Base-by-base conservation (phyloP, 92 coral and sea anemone species). In the Porites cylindrica region DNA sequence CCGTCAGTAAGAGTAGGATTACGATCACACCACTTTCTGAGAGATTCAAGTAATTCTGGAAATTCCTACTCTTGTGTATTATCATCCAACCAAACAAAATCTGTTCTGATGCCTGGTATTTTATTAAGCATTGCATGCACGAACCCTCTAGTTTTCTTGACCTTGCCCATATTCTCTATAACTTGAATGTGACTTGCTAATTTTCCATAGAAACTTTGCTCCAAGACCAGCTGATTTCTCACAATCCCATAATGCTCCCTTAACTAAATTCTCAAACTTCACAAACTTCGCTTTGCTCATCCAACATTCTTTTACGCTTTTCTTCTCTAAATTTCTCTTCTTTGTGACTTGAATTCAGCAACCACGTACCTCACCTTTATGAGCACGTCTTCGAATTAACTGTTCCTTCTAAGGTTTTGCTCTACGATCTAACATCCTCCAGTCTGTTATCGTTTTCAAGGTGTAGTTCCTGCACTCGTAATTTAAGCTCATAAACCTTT, bases 61-160 rank as follows among this genome's bases (percentile, higher is more conserved):
- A 85, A 92, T 10, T 81, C 82, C 95, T 89, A 89, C 74, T 89
- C 81, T 50, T 89, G 89, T 89, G 89, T 82, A 56, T 92, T 72
- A 24, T 92, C 93, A 82, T 89, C 95, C 9, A 86, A 13, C 9
- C 89, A 71, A 13, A 86, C 93, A 3, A 92, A 65, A 50, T 92
- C 86, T 51, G 90, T 89, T 38, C 85, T 79, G 1, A 92, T 92
- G 52, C 75, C 88, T 5, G 90, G 90, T 63, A 85, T 71, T 66
- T 83, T 82, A n/a, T 83, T 85, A n/a, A 89, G 79, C 0, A 76
- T 81, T 10, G 78, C 21, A 23, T 51, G 43, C 62, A 81, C 85
- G 7, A 64, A 66, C 50, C 85, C 85, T 63, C 26, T 63, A 51
- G 66, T 72, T 61, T 75, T 70, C 54, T 75, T 84, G 73, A 65